phyloP scores from a whole-genome alignment of 2,797 vertebrate genomes.

The Protosalanx chinensis region DNA sequence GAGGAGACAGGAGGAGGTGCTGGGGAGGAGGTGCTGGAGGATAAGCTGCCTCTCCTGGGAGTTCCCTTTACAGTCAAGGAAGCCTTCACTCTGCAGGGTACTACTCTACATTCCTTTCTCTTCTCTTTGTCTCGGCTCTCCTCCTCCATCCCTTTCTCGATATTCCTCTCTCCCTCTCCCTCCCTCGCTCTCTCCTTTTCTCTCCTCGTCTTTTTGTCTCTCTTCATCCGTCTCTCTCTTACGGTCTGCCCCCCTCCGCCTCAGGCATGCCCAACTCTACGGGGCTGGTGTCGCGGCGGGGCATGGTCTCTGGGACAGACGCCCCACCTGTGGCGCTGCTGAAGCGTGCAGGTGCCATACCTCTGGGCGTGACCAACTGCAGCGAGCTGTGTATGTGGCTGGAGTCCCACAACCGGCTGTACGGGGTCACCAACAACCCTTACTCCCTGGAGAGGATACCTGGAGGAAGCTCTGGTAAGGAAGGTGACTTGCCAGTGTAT shows the following conservation, averaged over 20 bases:
- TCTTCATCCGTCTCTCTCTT: not conserved
- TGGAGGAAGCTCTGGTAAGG: slow-evolving; percentile 80
- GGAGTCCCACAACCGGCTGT: slow-evolving; percentile 76
- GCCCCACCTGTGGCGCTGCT: slow-evolving; percentile 67
- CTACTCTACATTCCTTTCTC: not conserved
- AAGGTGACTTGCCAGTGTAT: too few species aligned
- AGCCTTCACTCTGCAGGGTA: slow-evolving; percentile 72
- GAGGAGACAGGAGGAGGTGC: slow-evolving; percentile 51
- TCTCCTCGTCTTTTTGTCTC: not conserved
- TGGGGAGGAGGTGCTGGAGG: slow-evolving; percentile 60
- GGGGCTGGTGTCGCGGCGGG: slow-evolving; percentile 65
- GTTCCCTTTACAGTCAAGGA: slow-evolving; percentile 79
- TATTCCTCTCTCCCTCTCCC: not conserved
- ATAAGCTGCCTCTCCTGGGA: slow-evolving; percentile 73
- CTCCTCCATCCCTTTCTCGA: not conserved
- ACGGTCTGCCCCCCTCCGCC: not conserved
- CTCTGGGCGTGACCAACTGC: slow-evolving; percentile 78
- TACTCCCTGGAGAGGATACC: slow-evolving; percentile 71
- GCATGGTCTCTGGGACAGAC: slow-evolving; percentile 53
- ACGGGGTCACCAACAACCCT: slow-evolving; percentile 77
- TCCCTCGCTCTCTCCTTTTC: not conserved
- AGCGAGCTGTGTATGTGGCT: slow-evolving; percentile 84
- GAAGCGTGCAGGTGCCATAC: slow-evolving; percentile 77
- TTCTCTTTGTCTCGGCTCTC: not conserved
- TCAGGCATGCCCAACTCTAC: slow-evolving; percentile 77